Evolutionary conservation across 2,113 vertebrate species (phyloP), one percentile per base, ranked within the genome.

Genomic region (Meleagris gallopavo): DNA sequence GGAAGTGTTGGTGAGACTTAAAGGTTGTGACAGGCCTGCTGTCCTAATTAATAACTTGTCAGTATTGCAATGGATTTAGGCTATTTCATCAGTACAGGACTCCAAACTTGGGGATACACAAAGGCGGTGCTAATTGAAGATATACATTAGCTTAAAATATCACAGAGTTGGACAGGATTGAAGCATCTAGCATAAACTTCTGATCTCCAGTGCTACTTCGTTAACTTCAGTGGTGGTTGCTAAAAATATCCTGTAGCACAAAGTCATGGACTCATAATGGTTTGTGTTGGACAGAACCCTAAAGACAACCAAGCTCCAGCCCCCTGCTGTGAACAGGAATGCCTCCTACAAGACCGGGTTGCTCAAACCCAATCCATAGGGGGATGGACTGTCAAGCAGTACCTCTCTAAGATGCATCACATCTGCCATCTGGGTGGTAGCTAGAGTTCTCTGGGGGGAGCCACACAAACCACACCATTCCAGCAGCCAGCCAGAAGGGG

Each of bases 21-120:
- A 73, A 90, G 91, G 83, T 90, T 96, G 90, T 97, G 96, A 97
- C 96, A 96, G 88, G 91, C 93, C 80, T 94, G 88, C 93, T 97
- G 88, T 91, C 94, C 89, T 95, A 93, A 97, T 95, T 95, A 96
- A 94, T 95, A 81, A 78, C 83, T 80, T 93, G 94, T 95, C 96
- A 97, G 29, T 97, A 93, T 96, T 17, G 6, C 54, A 43, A 90
- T 93, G 80, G 80, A 95, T 58, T 86, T 60, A 88, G 93, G 95
- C 90, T 90, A 64, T 95, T 94, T 93, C 70, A 22, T 69, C 76
- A 88, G 24, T 11, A 7, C 48, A 54, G 76, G 43, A 86, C 83
- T 95, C 73, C 73, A 86, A 86, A 93, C 80, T 69, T 72, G 76
- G 18, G 76, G 79, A 75, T 54, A 66, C 2, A 3, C 57, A 75